Percentiles rank a stretch among this genome's conserved stretches.
Evolutionary conservation across 1,140 invertebrate species (phyloP).

Genomic region (Dryas iulia): DNA sequence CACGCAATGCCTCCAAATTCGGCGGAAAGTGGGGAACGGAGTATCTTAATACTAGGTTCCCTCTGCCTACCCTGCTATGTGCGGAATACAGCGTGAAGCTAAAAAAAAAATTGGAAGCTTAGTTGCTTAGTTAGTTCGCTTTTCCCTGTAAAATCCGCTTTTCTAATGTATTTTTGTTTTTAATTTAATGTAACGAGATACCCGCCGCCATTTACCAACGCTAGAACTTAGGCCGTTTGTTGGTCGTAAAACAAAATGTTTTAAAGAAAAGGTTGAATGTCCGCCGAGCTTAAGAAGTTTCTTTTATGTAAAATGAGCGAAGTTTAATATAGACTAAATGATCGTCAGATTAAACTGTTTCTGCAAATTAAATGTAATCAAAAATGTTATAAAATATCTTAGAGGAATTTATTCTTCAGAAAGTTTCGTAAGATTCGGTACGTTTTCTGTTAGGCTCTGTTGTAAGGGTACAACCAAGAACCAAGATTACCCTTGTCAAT

Average conservation of each 20-base stretch:
- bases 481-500: slow-evolving; percentile 6
- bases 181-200: slow-evolving; percentile 37
- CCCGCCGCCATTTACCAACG: slow-evolving; percentile 23
- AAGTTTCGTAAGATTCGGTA: background rate
- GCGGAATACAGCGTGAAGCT: no score
- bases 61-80: no score
- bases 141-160: slow-evolving; percentile 18
- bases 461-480: no score
- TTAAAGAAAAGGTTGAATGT: slow-evolving; percentile 28
- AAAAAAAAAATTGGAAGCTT: no score
- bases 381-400: slow-evolving; percentile 2
- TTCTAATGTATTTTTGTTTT: slow-evolving; percentile 37
- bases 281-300: slow-evolving; percentile 20
- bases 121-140: background rate
- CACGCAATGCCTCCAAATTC: no score
- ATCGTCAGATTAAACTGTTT: slow-evolving; percentile 12
- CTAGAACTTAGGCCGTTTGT: slow-evolving; percentile 20
- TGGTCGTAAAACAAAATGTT: slow-evolving; percentile 25
- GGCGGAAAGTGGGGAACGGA: no score
- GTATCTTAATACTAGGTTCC: no score
- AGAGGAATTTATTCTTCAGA: background rate
- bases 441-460: background rate
- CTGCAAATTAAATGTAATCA: slow-evolving; percentile 14
- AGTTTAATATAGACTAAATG: slow-evolving; percentile 19
- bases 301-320: slow-evolving; percentile 29